A percentile compares a stretch with the other conserved stretches of the same genome.
Conservation (phyloP, 2,797 vertebrate species). For the Galagoides demidoff region DNA sequence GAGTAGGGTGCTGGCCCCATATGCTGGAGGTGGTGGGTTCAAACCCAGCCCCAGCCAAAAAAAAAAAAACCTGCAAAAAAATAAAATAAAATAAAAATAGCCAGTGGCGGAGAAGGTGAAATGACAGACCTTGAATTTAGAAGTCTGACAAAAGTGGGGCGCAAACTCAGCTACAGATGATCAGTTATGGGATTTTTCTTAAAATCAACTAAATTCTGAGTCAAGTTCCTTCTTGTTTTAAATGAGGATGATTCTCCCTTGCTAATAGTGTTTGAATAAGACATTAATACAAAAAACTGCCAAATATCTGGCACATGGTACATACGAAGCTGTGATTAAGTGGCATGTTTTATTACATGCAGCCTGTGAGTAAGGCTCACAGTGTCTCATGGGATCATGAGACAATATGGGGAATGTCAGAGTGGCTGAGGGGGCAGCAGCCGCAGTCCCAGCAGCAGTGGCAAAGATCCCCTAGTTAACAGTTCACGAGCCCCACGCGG, state of each 20-base stretch:
- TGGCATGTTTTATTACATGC: background rate
- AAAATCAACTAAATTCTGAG: background rate
- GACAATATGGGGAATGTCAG: background rate
- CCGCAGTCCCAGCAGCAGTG: background rate
- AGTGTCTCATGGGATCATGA: background rate
- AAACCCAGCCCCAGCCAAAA: no score
- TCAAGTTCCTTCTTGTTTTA: background rate
- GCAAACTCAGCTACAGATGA: background rate
- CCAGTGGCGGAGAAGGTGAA: background rate
- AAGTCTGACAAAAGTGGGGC: background rate
- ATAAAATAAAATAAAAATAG: background rate
- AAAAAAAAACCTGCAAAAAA: no score
- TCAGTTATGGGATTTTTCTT: background rate
- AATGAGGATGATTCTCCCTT: background rate
- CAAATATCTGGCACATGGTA: background rate
- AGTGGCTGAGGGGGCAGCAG: background rate
- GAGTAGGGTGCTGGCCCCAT: no score
- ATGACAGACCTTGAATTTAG: background rate
- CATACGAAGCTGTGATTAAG: background rate
- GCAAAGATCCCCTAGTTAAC: background rate
- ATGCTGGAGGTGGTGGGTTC: no score
- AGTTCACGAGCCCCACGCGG: fast-evolving
- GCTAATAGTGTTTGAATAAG: background rate
- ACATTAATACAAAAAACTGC: background rate
- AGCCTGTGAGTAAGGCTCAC: background rate